Evolutionary conservation across 2,113 vertebrate genomes (phyloP).

Genomic region (Procavia capensis): DNA sequence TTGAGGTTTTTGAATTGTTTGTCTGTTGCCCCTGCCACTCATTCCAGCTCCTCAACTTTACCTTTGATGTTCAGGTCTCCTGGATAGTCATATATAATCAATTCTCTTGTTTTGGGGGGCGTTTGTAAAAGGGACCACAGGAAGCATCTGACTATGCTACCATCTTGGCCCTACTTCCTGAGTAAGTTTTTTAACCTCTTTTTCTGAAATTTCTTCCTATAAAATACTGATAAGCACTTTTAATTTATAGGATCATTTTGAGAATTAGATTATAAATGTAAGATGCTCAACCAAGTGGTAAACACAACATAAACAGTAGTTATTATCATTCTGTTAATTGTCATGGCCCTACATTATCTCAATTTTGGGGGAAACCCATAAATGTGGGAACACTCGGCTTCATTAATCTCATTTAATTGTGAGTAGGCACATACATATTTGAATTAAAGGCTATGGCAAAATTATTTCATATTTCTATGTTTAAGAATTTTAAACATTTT

Average conservation of each 20-base stretch:
- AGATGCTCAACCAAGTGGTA: neutral
- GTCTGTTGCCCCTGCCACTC: too few species aligned
- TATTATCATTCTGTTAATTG: neutral
- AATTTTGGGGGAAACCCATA: constrained; percentile 15
- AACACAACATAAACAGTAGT: neutral
- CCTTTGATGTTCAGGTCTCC: too few species aligned
- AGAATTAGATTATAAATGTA: neutral
- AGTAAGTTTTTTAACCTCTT: neutral
- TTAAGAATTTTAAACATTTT: constrained; percentile 12
- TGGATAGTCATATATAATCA: too few species aligned
- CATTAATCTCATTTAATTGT: neutral
- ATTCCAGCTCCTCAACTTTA: too few species aligned
- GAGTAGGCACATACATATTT: neutral
- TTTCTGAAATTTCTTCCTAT: constrained; percentile 7
- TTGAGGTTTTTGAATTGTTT: too few species aligned
- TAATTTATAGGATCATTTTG: neutral
- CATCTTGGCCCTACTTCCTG: too few species aligned
- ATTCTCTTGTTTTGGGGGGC: too few species aligned
- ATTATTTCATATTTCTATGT: neutral
- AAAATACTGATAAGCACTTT: neutral
- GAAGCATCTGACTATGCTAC: too few species aligned
- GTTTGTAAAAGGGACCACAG: too few species aligned
- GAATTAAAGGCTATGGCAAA: neutral
- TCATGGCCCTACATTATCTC: neutral
- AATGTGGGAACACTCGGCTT: neutral